phyloP scores from a whole-genome alignment of 2,888 invertebrate genomes.

The Plemyria rubiginata region DNA sequence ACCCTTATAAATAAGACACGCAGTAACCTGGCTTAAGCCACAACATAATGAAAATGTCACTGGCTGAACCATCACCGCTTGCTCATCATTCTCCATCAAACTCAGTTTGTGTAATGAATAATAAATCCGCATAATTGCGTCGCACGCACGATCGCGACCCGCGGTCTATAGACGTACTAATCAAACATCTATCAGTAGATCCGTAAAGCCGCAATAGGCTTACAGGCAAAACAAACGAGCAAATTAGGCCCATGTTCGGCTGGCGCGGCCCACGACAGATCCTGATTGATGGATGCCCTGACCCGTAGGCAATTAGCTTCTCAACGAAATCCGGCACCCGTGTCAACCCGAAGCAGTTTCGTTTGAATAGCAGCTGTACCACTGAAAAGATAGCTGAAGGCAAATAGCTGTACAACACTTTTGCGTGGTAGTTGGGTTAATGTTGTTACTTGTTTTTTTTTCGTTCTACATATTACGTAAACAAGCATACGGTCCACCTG shows the following conservation, averaged over 20 bases:
- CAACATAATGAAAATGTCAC: slow-evolving; percentile 14
- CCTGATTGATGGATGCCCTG: slow-evolving; percentile 80
- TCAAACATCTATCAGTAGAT: slow-evolving; percentile 43
- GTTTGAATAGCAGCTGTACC: slow-evolving; percentile 4
- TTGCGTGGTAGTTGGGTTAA: too few relatives aligned
- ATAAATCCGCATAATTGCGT: slow-evolving; percentile 47
- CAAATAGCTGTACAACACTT: not conserved
- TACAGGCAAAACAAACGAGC: slow-evolving; percentile 80
- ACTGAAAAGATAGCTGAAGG: not conserved
- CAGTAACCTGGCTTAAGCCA: not conserved
- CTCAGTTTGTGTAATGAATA: slow-evolving; percentile 37
- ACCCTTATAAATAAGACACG: not conserved
- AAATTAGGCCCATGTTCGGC: slow-evolving; percentile 71
- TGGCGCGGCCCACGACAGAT: slow-evolving; percentile 63
- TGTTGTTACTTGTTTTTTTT: too few relatives aligned
- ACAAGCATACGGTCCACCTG: too few relatives aligned
- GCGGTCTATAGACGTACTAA: slow-evolving; percentile 43
- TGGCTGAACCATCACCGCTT: slow-evolving; percentile 10
- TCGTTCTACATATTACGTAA: too few relatives aligned
- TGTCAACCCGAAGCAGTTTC: slow-evolving; percentile 49
- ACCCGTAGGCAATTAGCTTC: slow-evolving; percentile 71
- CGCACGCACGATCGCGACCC: slow-evolving; percentile 39
- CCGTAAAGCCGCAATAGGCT: slow-evolving; percentile 65
- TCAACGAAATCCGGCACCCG: slow-evolving; percentile 60
- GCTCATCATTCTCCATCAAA: slow-evolving; percentile 34